Conservation (phyloP, 1,140 invertebrate species). For the Drosophila simulans region DNA sequence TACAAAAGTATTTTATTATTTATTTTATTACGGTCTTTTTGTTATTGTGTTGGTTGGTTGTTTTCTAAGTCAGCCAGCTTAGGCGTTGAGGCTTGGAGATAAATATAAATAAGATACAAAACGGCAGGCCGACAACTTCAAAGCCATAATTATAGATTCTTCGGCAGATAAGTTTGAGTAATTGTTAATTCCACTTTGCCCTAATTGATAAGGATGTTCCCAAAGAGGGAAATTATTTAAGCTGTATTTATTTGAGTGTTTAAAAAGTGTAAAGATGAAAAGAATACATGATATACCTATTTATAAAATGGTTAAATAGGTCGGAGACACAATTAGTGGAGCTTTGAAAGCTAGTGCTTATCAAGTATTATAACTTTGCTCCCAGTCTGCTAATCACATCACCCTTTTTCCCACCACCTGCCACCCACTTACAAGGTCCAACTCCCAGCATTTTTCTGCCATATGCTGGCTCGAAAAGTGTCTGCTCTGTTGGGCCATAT, state of each 20-base stretch:
- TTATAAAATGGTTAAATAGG: no score
- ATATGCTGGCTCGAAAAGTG: slow-evolving; percentile 27
- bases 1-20: slow-evolving; percentile 7
- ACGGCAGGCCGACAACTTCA: slow-evolving; percentile 34
- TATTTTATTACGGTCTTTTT: slow-evolving; percentile 2
- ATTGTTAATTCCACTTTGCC: background rate
- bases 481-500: slow-evolving; percentile 41
- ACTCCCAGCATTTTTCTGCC: slow-evolving; percentile 2
- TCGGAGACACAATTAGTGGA: background rate
- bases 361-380: background rate
- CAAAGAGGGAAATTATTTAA: background rate
- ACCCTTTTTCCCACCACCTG: background rate
- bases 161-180: no score
- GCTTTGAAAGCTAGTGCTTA: background rate
- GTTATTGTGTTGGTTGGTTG: slow-evolving; percentile 22
- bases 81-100: slow-evolving; percentile 7
- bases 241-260: background rate
- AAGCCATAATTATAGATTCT: slow-evolving; percentile 9
- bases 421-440: background rate
- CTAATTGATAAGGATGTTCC: background rate
- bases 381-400: background rate
- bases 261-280: no score
- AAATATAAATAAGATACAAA: slow-evolving; percentile 7
- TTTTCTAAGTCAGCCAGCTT: slow-evolving; percentile 28
- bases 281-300: no score